A percentile compares a stretch with the other conserved stretches of the same genome.
Conservation (phyloP, 2,888 invertebrate species). For the Teleogryllus oceanicus region DNA sequence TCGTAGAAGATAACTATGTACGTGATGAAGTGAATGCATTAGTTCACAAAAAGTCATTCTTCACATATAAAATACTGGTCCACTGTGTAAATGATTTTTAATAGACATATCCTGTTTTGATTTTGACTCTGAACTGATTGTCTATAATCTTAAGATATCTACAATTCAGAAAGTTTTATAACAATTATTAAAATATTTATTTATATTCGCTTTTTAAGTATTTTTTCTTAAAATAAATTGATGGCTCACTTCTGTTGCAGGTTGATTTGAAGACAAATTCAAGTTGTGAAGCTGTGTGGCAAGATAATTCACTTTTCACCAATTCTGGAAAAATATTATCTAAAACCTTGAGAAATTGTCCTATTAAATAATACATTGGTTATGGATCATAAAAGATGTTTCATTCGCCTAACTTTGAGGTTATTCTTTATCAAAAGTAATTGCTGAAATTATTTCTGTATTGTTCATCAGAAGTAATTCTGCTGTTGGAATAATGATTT, state of each 20-base stretch:
- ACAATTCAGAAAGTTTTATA: not conserved
- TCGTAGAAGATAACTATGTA: too few species aligned
- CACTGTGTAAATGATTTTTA: too few species aligned
- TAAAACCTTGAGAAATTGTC: slow-evolving; percentile 72
- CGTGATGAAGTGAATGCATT: too few species aligned
- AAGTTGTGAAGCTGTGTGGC: slow-evolving; percentile 77
- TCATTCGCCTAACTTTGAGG: not conserved
- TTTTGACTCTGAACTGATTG: not conserved
- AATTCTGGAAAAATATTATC: slow-evolving; percentile 67
- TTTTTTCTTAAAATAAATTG: slow-evolving; percentile 12
- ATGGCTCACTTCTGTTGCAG: slow-evolving; percentile 33
- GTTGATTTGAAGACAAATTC: slow-evolving; percentile 48
- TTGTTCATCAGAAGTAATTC: too few species aligned
- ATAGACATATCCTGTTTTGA: too few species aligned
- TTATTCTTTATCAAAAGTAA: not conserved
- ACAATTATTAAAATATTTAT: not conserved
- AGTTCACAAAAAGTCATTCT: too few species aligned
- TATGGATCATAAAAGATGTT: not conserved
- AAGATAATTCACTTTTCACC: slow-evolving; percentile 72
- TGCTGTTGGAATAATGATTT: too few species aligned
- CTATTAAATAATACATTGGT: slow-evolving; percentile 65
- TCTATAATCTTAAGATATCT: not conserved
- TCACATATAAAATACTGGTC: too few species aligned
- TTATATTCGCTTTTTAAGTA: not conserved
- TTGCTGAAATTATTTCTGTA: not conserved